Evolutionary conservation across 2,797 vertebrate species (phyloP), one percentile per base, ranked within the genome.

Genomic region (Sebastes oblongus): DNA sequence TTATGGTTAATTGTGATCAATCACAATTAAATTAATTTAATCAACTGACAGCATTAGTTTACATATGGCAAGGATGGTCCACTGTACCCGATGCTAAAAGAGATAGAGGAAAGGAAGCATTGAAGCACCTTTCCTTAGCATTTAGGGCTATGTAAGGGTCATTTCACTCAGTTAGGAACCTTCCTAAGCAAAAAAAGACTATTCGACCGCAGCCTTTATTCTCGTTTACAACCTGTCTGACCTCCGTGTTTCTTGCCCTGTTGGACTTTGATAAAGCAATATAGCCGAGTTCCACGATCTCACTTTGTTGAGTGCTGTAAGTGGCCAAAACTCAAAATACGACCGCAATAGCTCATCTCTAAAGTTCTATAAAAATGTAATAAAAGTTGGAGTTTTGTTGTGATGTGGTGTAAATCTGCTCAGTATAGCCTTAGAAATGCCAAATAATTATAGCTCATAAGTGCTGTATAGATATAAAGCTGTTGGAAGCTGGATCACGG

Each of bases 31-130:
- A 46, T 42, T 6, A 1, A 46, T 46, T 18, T 46, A 46, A 46
- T 46, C 14, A 1, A 18, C 3, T 46, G 42, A 16, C 42, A 46
- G 50, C 20, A 9, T n/a, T 9, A 52, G 50, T 20, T 46, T n/a
- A 52, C 50, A 52, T n/a, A 20, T 16, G 9, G 42, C 3, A 52
- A 52, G 20, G 50, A 52, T 20, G 20, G 8, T 52, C 50, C 20
- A 52, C 1, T 20, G 46, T 9, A 4, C 46, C 8, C 46, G 1
- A 5, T n/a, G 50, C 9, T n/a, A 0, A 52, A 8, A 1, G 50
- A 52, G 20, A 52, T 18, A 46, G 0, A 52, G 0, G 50, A 52
- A n/a, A 52, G 50, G 50, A 20, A n/a, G 18, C 18, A n/a, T 3
- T 52, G 20, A 20, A 9, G 18, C 18, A 46, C 42, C 14, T 46